Conservation (phyloP, 2,113 vertebrate genomes). For the Oreochromis aureus region DNA sequence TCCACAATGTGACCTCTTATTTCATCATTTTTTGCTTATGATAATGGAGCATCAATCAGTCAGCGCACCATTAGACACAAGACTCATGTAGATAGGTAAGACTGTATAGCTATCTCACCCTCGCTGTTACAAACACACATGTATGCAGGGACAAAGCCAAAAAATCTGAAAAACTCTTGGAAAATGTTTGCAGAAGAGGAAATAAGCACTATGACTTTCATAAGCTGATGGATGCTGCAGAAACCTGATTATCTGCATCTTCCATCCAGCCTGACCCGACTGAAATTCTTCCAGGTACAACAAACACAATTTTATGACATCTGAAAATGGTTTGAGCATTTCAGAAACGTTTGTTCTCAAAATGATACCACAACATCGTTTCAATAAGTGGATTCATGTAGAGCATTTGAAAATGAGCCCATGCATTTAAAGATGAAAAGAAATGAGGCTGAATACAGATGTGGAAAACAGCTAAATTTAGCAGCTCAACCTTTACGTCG, state of each 20-base stretch:
- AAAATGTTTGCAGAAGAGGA: not conserved
- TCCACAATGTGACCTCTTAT: not conserved
- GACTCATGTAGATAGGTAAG: not conserved
- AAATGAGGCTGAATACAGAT: not conserved
- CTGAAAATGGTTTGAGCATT: not conserved
- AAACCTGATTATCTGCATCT: not conserved
- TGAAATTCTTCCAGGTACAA: not conserved
- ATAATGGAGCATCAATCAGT: not conserved
- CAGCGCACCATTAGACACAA: not conserved
- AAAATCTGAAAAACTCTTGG: not conserved
- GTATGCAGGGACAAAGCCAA: not conserved
- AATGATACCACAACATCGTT: not conserved
- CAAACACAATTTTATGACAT: fast-evolving
- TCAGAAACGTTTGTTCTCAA: not conserved
- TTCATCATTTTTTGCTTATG: not conserved
- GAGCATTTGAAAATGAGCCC: not conserved
- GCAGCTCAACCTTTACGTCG: not conserved
- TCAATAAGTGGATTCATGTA: not conserved
- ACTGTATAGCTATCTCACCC: not conserved
- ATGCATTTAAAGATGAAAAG: fast-evolving
- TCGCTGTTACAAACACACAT: not conserved
- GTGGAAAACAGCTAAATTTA: not conserved
- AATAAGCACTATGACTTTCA: not conserved
- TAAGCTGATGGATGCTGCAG: not conserved
- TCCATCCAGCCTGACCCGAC: not conserved